Percentiles rank a stretch among this genome's conserved stretches.
These are phyloP conservation scores for Diarsia dahlii DNA, from an alignment of 2,888 invertebrate species.

Conservation along the genomic window DNA sequence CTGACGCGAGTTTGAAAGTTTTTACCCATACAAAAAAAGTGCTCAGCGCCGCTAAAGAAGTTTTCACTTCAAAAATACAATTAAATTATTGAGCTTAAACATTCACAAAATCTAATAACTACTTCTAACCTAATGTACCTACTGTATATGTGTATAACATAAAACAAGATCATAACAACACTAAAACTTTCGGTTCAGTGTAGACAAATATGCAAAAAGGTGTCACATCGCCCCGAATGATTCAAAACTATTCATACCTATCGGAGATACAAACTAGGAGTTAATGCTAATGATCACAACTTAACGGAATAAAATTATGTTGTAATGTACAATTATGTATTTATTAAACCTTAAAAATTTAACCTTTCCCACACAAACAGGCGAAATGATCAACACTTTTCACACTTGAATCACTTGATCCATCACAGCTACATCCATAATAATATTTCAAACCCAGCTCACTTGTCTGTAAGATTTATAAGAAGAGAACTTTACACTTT, in stretches of 20 bases:
- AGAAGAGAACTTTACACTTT: not conserved
- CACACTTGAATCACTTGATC: not conserved
- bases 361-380: too few species aligned
- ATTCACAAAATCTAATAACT: not conserved
- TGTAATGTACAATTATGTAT: too few species aligned
- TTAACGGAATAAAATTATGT: too few species aligned
- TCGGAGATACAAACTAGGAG: not conserved
- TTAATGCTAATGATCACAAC: too few species aligned
- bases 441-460: not conserved
- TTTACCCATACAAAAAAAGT: too few species aligned
- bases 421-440: not conserved
- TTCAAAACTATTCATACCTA: not conserved
- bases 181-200: not conserved
- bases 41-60: too few species aligned
- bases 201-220: not conserved
- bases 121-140: not conserved
- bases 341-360: too few species aligned
- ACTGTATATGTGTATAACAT: not conserved
- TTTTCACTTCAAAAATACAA: too few species aligned
- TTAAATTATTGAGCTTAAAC: not conserved
- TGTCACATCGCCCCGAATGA: not conserved
- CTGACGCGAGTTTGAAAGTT: too few species aligned
- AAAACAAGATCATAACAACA: not conserved
- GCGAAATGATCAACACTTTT: not conserved
- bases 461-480: not conserved